These are phyloP conservation scores for Pogonognathellus flavescens DNA, from an alignment of 1,140 invertebrate species.

Conservation along the genomic window DNA sequence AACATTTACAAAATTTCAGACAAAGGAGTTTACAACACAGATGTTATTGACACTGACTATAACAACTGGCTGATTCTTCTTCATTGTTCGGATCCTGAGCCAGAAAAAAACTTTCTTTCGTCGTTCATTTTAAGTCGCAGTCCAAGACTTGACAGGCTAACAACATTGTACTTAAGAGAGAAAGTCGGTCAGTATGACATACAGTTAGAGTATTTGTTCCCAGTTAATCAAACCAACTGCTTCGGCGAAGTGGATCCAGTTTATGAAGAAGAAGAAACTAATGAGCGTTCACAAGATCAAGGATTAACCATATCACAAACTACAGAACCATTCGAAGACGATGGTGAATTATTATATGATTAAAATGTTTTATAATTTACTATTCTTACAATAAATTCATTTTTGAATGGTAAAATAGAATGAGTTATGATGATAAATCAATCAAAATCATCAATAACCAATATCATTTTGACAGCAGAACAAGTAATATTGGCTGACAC, in stretches of 20 bases:
- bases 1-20: constrained; percentile 72
- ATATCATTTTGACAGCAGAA: neutral
- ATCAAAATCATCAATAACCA: neutral
- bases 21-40: constrained; percentile 90
- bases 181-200: constrained; percentile 81
- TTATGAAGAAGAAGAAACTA: constrained; percentile 17
- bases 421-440: neutral
- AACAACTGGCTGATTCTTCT: constrained; percentile 83
- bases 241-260: constrained; percentile 3
- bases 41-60: constrained; percentile 86
- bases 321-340: constrained; percentile 13
- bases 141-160: constrained; percentile 74
- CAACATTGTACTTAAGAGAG: constrained; percentile 75
- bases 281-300: neutral
- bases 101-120: constrained; percentile 83
- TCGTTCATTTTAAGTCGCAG: constrained; percentile 85
- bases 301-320: neutral
- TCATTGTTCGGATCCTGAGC: constrained; percentile 85
- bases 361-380: constrained; percentile 27
- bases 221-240: constrained; percentile 78
- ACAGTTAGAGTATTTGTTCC: constrained; percentile 84
- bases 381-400: constrained; percentile 8
- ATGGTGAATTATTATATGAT: constrained; percentile 33
- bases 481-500: neutral
- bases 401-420: neutral